Base-by-base conservation (phyloP, 2,797 vertebrate genomes). In the Neopelma chrysocephalum region DNA sequence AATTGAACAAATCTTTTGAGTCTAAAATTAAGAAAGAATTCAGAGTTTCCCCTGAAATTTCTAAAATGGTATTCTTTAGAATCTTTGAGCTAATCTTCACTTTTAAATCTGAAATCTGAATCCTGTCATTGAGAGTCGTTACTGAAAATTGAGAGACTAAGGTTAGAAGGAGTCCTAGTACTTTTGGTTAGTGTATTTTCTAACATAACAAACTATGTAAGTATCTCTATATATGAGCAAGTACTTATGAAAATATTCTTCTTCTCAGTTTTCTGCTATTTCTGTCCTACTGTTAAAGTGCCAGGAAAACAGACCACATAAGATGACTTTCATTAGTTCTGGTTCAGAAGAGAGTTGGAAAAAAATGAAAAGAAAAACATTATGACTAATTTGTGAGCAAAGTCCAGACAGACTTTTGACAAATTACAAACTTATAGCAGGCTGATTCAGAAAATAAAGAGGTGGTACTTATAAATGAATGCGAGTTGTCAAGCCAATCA, bases 241-340 rank as follows among this genome's bases (percentile, higher is more conserved):
- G 42, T n/a, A 57, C 47, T 88, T 88, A 82, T 11, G 34, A 91
- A 89, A 93, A 86, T 56, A 66, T 69, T 68, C 3, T 68, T 58
- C 47, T 71, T 83, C 89, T 95, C 76, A 66, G 38, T 78, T 94
- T 91, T 94, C 87, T 1, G 7, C 62, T 94, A 75, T 75, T 90
- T 93, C 77, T 94, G 82, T 87, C 36, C 60, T 78, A 53, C 93
- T 90, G 48, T 79, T 93, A 73, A 86, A 94, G 32, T 77, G 54
- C 91, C 80, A 96, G 68, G 85, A 96, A 94, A 95, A 87, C 56
- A 95, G 89, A 93, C 62, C 64, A 70, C 80, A 76, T 93, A 86
- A 96, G 31, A 88, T 77, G 62, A 90, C 62, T 94, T 91, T 57
- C 70, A 89, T 91, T 90, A 72, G 36, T 91, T 94, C 79, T 81